Conservation (phyloP, 2,888 invertebrate species). For the Andrena bucephala region DNA sequence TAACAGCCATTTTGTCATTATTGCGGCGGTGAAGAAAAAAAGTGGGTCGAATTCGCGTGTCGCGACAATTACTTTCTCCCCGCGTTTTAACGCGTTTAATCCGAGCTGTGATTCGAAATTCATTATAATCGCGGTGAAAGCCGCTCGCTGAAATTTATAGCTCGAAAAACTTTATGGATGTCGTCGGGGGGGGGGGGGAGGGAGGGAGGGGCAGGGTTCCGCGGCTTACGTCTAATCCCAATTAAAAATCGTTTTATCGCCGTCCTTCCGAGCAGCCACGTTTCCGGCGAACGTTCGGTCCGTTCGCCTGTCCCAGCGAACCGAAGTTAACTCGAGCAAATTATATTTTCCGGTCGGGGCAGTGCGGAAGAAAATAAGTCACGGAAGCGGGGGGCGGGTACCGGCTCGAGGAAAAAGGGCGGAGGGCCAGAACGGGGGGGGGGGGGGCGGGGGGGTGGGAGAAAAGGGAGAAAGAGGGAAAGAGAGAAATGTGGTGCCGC, state of each 20-base stretch:
- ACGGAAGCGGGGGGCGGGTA: background rate
- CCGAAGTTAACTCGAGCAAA: conserved; percentile 80
- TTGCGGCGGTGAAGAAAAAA: too few relatives aligned
- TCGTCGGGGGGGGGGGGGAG: background rate
- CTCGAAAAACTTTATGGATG: background rate
- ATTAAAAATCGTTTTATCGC: conserved; percentile 67
- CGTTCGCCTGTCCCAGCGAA: conserved; percentile 37
- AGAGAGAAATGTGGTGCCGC: conserved; percentile 53
- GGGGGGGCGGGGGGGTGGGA: conserved; percentile 23
- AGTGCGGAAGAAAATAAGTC: conserved; percentile 28
- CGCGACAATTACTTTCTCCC: background rate
- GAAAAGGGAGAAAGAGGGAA: conserved; percentile 37
- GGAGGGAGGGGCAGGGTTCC: background rate
- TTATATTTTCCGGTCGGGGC: conserved; percentile 76
- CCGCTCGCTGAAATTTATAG: conserved; percentile 28
- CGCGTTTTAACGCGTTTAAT: conserved; percentile 14
- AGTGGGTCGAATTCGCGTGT: background rate
- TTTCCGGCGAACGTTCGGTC: conserved; percentile 52
- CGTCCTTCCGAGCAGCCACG: conserved; percentile 31
- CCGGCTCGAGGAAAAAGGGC: too few relatives aligned
- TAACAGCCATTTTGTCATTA: background rate
- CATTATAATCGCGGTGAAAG: conserved; percentile 19
- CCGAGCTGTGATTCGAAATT: conserved; percentile 35
- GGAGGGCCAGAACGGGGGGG: background rate
- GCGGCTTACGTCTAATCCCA: conserved; percentile 26